phyloP scores from a whole-genome alignment of 2,797 vertebrate species.

The Sebastes oblongus region DNA sequence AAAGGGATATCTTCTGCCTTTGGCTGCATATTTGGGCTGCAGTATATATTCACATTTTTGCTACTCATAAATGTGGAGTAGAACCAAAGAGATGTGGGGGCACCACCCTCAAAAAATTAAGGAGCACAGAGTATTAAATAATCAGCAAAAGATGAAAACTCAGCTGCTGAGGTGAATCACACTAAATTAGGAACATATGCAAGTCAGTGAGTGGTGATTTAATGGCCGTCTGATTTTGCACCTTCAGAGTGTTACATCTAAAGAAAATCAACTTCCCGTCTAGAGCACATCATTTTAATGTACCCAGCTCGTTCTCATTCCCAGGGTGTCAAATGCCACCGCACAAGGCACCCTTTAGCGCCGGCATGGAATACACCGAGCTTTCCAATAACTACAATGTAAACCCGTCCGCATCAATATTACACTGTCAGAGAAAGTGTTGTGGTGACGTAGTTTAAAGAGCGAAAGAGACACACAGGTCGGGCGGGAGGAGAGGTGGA shows the following conservation, averaged over 20 bases:
- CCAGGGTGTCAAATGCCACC: background rate
- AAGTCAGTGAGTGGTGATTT: slow-evolving; percentile 17
- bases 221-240: slow-evolving; percentile 5
- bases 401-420: background rate
- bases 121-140: background rate
- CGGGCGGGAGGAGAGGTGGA: background rate
- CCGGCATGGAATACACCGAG: background rate
- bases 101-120: background rate
- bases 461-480: background rate
- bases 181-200: slow-evolving; percentile 15
- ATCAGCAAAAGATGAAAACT: slow-evolving; percentile 23
- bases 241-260: background rate
- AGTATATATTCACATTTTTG: slow-evolving; percentile 24
- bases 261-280: slow-evolving; percentile 8
- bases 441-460: background rate
- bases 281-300: slow-evolving; percentile 2
- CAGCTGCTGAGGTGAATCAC: slow-evolving; percentile 29
- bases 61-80: slow-evolving; percentile 21
- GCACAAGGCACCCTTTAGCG: background rate
- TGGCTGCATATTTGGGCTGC: slow-evolving; percentile 18
- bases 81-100: slow-evolving; percentile 9
- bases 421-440: background rate
- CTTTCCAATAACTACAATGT: background rate
- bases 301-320: background rate
- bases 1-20: slow-evolving; percentile 34